Conservation (phyloP, 2,888 invertebrate species). For the Deilephila porcellus region DNA sequence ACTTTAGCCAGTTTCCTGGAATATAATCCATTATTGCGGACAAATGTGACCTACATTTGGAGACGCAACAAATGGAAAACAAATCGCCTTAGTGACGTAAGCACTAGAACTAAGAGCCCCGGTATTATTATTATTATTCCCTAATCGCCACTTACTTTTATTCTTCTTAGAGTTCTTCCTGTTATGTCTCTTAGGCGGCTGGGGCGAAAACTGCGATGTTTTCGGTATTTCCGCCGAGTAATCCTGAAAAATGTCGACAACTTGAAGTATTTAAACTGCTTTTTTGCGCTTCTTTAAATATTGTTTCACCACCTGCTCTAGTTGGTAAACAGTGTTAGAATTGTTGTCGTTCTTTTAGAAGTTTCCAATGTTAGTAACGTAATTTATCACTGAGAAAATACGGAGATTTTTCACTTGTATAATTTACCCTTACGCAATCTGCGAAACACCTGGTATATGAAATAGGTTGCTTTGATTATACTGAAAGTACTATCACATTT, state of each 20-base stretch:
- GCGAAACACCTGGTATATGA: no score
- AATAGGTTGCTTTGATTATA: no score
- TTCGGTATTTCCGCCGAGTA: conserved; percentile 67
- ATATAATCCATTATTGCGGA: no score
- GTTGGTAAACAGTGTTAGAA: not conserved
- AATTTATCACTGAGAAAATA: no score
- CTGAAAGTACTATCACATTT: no score
- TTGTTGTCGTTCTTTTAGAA: no score
- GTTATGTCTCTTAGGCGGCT: conserved; percentile 68
- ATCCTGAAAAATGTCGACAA: conserved; percentile 57
- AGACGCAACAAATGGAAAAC: not conserved
- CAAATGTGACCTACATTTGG: not conserved
- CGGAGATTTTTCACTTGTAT: no score
- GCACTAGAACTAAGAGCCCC: not conserved
- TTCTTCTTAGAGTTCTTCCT: conserved; percentile 71
- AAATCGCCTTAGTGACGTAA: not conserved
- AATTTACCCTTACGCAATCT: no score
- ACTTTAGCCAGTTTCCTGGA: no score
- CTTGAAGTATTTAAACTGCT: not conserved
- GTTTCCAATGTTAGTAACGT: no score
- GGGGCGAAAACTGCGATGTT: conserved; percentile 60
- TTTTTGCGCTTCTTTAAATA: not conserved
- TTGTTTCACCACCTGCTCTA: not conserved
- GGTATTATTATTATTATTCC: not conserved
- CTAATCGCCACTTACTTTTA: conserved; percentile 61